Base-by-base conservation (phyloP, 2,113 vertebrate genomes). In the Strix uralensis region DNA sequence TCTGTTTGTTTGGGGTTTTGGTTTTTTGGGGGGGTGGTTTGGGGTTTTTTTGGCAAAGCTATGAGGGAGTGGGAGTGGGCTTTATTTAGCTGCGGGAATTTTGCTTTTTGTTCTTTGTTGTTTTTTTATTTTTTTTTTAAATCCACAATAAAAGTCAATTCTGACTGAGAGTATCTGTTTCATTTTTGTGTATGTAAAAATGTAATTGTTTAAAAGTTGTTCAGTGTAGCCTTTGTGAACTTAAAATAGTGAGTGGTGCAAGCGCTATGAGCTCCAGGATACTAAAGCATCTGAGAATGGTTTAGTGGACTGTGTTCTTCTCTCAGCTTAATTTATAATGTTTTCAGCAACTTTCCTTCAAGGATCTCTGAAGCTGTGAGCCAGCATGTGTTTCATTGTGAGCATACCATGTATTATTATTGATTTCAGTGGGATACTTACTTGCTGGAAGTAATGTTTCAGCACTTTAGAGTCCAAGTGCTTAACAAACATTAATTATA, bases 131-230 rank as follows among this genome's bases (percentile, higher is more conserved):
- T 44, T 66, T 49, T 30, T 38, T 26, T 1, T 11, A 40, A 83
- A 94, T 93, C 54, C 58, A 81, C 82, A 97, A 97, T 97, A 97
- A 97, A 97, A 95, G 80, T 94, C 22, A 93, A 74, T 97, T 97
- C 57, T 69, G 42, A 90, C 78, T 55, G 70, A 96, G 94, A 96
- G 90, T 95, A 97, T 97, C 93, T 82, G 97, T 96, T 97, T 97
- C 54, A 65, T 96, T 94, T 96, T 77, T 95, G n/a, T 34, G 5
- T 92, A 52, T 74, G 13, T 62, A 55, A 92, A 90, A 85, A 70
- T 92, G 9, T 65, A 88, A 89, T 63, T 22, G n/a, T 71, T 85
- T 69, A 69, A 52, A 84, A 75, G 55, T 78, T 90, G 57, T 81
- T 92, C 47, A 32, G 7, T 15, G 5, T 74, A 84, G 57, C 17